Base-by-base conservation (phyloP, 2,797 vertebrate genomes). In the Odontamblyopus lacepedii region DNA sequence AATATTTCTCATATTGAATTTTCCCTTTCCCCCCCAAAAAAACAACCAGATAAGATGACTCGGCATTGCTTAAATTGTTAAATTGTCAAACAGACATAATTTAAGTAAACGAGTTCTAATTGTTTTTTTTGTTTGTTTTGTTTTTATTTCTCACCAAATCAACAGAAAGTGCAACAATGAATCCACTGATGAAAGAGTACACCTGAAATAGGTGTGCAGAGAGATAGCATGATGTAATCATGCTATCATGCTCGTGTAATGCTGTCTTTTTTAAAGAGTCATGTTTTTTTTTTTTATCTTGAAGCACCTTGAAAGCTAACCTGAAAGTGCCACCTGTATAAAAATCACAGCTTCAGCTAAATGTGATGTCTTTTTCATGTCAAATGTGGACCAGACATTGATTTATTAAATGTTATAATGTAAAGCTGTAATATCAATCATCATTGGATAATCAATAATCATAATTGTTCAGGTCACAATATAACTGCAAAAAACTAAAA, bases 1-100 rank as follows among this genome's bases (percentile, higher is more conserved):
- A 38, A 30, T 35, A 8, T 66, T 30, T 71, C 63, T 19, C 51
- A 76, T 50, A 70, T 77, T 70, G 13, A 67, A 60, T 72, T 72
- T 72, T 15, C 48, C 32, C 64, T 66, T 73, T 66, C 57, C 19
- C 55, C 19, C 18, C 0, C 57, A 41, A 27, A 19, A 19, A 60
- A 38, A 38, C 0, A 68, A 68, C 19, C 53, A 55, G 53, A 55
- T 1, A 1, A 57, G n/a, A 57, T 57, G 53, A 23, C n/a, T n/a
- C 1, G 1, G 11, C 55, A 26, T n/a, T 56, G 7, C 53, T 56
- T 19, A 56, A 0, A 23, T 56, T 26, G 55, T 56, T 19, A 56
- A 0, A 23, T 56, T 26, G 55, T 26, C 55, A 26, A 23, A 55
- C 6, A 8, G 8, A 57, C 23, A 12, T 9, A n/a, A 56, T 59